phyloP scores from a whole-genome alignment of 2,113 vertebrate species.

The Myxocyprinus asiaticus region DNA sequence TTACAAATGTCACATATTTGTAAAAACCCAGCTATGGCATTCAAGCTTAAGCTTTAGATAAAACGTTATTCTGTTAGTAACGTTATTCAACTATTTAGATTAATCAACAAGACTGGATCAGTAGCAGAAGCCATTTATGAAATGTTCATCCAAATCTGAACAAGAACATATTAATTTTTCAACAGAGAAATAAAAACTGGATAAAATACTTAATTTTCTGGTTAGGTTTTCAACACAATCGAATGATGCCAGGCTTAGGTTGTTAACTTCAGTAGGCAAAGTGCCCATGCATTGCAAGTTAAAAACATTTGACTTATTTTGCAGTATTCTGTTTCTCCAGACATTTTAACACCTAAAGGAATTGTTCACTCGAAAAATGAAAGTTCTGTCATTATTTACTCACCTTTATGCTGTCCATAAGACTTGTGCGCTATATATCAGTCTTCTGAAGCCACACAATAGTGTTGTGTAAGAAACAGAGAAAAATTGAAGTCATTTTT shows the following conservation, averaged over 20 bases:
- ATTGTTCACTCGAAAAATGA: no score
- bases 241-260: no score
- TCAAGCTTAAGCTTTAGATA: not conserved
- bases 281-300: no score
- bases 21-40: not conserved
- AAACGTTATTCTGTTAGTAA: not conserved
- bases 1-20: not conserved
- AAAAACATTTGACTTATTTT: no score
- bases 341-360: no score
- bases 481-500: no score
- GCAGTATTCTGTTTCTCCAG: no score
- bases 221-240: not conserved
- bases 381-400: no score
- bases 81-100: not conserved
- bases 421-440: no score
- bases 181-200: not conserved
- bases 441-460: no score
- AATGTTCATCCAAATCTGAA: slow-evolving; percentile 16
- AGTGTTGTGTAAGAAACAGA: no score
- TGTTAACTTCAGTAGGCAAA: not conserved
- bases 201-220: not conserved
- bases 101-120: not conserved
- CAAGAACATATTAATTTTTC: not conserved
- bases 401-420: no score
- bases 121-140: not conserved